A percentile compares a stretch with the other conserved stretches of the same genome.
These are phyloP conservation scores for Turnix velox DNA, from an alignment of 2,113 vertebrate genomes.

Conservation along the genomic window DNA sequence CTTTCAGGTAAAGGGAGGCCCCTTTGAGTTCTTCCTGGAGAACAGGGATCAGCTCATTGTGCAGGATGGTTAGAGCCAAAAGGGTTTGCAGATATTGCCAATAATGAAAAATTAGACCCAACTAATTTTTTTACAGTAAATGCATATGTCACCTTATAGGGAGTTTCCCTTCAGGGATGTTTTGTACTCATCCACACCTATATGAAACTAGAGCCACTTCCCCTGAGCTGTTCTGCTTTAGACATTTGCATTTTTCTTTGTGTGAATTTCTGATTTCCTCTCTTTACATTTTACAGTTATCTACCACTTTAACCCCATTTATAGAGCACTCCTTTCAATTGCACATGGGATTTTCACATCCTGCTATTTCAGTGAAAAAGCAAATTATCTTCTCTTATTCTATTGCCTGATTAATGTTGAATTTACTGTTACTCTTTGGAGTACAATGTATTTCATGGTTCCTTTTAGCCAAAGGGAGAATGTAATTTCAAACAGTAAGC, in stretches of 20 bases:
- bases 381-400: background rate
- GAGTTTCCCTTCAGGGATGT: background rate
- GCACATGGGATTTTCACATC: background rate
- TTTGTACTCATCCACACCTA: constrained; percentile 33
- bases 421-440: background rate
- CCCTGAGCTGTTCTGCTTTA: constrained; percentile 12
- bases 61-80: background rate
- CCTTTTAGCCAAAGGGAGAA: background rate
- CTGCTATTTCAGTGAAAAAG: background rate
- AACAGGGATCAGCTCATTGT: background rate
- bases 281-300: background rate
- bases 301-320: background rate
- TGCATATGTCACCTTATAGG: background rate
- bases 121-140: background rate
- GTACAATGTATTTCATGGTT: background rate
- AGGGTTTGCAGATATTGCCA: background rate
- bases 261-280: background rate
- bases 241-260: background rate
- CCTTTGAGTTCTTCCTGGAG: too few species aligned
- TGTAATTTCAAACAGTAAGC: background rate
- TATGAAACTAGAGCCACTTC: constrained; percentile 49
- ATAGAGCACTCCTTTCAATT: background rate
- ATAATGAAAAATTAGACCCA: background rate
- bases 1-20: too few species aligned
- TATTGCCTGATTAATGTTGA: background rate